A percentile compares a stretch with the other conserved stretches of the same genome.
Evolutionary conservation across 64 coral and sea anemone genomes (phyloP).

Genomic region (Astreopora myriophthalma): DNA sequence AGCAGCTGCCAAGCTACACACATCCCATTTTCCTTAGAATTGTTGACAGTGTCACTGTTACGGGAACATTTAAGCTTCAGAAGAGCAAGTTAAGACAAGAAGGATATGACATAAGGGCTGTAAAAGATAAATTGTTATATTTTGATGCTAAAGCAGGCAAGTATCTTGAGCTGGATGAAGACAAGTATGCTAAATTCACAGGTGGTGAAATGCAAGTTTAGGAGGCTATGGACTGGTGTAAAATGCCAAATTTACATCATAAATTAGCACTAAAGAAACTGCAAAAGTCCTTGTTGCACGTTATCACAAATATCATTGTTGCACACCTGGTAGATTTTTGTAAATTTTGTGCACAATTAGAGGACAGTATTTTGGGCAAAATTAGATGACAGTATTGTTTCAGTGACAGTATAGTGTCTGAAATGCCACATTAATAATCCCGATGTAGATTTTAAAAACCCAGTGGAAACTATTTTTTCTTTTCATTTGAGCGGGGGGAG

Average conservation of each 20-base stretch:
- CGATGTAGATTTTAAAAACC: no score
- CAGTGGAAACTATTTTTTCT: no score
- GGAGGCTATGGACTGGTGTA: neutral
- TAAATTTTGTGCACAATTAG: no score
- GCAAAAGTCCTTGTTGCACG: neutral
- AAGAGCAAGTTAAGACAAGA: conserved; percentile 82
- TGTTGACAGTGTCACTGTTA: conserved; percentile 54
- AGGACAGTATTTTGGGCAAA: no score
- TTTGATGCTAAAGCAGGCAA: conserved; percentile 49
- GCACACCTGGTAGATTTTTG: no score
- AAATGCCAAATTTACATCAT: neutral
- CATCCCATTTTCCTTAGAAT: conserved; percentile 77
- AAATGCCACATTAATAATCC: no score
- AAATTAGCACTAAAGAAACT: neutral
- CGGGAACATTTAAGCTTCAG: conserved; percentile 91
- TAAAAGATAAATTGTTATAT: conserved; percentile 73
- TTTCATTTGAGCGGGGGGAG: no score
- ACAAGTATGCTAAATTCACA: conserved; percentile 63
- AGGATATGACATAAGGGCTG: conserved; percentile 71
- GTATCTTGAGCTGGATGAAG: conserved; percentile 60
- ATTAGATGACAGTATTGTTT: no score
- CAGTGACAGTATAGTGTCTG: no score
- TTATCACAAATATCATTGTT: no score
- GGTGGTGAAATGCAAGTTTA: conserved; percentile 62
- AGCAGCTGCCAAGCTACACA: conserved; percentile 79